Base-by-base conservation (phyloP, 2,888 invertebrate species). In the Agrenia bidenticulata region DNA sequence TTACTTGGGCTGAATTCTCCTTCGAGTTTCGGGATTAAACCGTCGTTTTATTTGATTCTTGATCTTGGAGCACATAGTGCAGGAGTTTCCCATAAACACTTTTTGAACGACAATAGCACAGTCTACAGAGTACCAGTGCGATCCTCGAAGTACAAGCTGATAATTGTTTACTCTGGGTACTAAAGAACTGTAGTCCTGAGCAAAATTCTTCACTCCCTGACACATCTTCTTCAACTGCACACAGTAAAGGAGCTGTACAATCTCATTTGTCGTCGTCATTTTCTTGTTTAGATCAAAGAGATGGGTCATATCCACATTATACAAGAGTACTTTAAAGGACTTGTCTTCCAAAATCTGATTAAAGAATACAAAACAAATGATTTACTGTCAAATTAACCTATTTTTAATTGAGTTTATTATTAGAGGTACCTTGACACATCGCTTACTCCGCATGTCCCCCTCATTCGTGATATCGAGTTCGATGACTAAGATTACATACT, bases 51-150 rank as follows among this genome's bases (percentile, higher is more conserved):
- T 57, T 39, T 57, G 56, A 23, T 57, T 57, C 21, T 41, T n/a
- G 2, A 57, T 37, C 37, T 41, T 57, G 9, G 37, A 19, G 21
- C 56, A 57, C 4, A 17, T 17, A 5, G 27, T 21, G 41, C 56
- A 57, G 19, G 41, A 57, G n/a, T 57, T 57, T 2, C 56, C 56
- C 56, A 57, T 57, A 39, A 57, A 57, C 5, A 37, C 37, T 41
- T 57, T 57, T 19, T 27, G 27, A 1, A 57, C 56, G 21, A 57
- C 23, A 11, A 41, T 37, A 5, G 41, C 19, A 23, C 56, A 57
- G 2, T 57, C 56, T 19, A 39, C 39, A 17, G 56, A 5, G 19
- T 57, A 57, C 56, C 56, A 57, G 17, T 39, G 24, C 17, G 27
- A 39, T 57, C 56, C 56, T 32, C 56, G 39, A 7, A 19, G 41